These are phyloP conservation scores for Belgica antarctica DNA, from an alignment of 2,888 invertebrate genomes.

Conservation along the genomic window DNA sequence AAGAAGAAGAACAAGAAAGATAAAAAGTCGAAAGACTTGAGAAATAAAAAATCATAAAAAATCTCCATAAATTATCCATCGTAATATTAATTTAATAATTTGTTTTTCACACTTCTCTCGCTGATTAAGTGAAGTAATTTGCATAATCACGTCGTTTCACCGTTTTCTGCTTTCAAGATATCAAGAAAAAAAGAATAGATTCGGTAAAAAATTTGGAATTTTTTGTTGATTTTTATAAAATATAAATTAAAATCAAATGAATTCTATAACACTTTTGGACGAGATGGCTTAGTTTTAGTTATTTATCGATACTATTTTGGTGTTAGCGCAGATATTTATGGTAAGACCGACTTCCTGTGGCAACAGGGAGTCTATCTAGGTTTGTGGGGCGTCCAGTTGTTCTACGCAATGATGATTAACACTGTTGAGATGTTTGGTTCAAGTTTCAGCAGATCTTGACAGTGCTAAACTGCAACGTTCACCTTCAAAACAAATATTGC, in stretches of 20 bases:
- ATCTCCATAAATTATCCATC: conserved; percentile 40
- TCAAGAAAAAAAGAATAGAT: not conserved
- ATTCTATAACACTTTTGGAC: no score
- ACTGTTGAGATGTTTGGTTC: no score
- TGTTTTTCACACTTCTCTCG: conserved; percentile 44
- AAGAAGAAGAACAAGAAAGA: not conserved
- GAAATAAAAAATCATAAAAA: conserved; percentile 31
- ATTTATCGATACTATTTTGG: no score
- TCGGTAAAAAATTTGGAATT: not conserved
- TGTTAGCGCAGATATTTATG: no score
- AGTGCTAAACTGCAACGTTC: no score
- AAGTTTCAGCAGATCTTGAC: no score
- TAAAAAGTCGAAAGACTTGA: conserved; percentile 9
- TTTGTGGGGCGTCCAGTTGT: no score
- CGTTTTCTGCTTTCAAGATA: conserved; percentile 10
- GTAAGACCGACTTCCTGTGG: no score
- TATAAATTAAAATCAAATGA: not conserved
- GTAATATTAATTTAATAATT: conserved; percentile 44
- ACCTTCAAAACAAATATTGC: no score
- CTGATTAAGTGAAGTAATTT: conserved; percentile 43
- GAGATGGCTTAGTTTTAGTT: no score
- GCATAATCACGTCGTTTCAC: conserved; percentile 40
- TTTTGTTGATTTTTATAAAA: not conserved
- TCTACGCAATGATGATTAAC: no score
- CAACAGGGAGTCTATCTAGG: no score